A percentile compares a stretch with the other conserved stretches of the same genome.
Evolutionary conservation across 2,113 vertebrate species (phyloP).

Genomic region (Steatornis caripensis): DNA sequence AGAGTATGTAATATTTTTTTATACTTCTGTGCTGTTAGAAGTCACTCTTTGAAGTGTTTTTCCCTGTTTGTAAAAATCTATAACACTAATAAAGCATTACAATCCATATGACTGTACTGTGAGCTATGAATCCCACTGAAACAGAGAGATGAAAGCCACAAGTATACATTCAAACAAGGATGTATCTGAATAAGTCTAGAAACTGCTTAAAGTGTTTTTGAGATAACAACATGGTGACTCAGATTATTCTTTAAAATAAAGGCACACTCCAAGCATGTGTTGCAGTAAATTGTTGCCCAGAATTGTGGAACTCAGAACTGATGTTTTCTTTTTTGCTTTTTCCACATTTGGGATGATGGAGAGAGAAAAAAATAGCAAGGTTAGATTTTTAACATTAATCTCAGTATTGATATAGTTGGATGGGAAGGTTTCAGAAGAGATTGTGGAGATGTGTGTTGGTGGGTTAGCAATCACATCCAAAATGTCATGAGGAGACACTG

Average conservation of each 20-base stretch:
- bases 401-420: not conserved
- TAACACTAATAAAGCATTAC: constrained; percentile 13
- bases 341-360: not conserved
- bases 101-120: not conserved
- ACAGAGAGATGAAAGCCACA: constrained; percentile 14
- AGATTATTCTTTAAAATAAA: not conserved
- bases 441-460: not conserved
- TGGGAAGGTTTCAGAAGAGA: not conserved
- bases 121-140: not conserved
- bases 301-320: not conserved
- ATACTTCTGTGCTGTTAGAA: not conserved
- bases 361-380: not conserved
- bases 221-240: not conserved
- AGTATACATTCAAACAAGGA: not conserved
- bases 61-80: constrained; percentile 18
- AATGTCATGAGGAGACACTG: not conserved
- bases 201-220: not conserved
- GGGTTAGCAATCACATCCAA: not conserved
- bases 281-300: not conserved
- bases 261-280: not conserved
- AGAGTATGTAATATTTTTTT: not conserved
- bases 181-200: not conserved
- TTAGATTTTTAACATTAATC: not conserved
- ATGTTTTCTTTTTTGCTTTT: not conserved
- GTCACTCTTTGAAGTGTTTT: constrained; percentile 13